Evolutionary conservation across 2,113 vertebrate genomes (phyloP).

Genomic region (Aldabrachelys gigantea): DNA sequence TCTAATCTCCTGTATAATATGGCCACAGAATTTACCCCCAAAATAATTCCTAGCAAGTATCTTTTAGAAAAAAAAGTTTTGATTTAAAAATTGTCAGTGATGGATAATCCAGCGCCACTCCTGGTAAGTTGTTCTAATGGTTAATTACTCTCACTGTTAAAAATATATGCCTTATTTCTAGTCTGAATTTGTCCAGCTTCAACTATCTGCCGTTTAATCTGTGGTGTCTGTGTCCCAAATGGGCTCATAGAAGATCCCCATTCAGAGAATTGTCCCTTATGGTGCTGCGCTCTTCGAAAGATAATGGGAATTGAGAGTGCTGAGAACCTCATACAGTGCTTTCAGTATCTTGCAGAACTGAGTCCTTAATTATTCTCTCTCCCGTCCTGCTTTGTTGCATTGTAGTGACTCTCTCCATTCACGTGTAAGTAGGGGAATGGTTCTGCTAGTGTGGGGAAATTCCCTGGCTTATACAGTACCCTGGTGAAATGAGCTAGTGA

Average conservation of each 20-base stretch:
- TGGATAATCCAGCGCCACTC: background rate
- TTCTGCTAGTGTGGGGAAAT: no score
- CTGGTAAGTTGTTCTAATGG: background rate
- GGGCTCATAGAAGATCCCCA: background rate
- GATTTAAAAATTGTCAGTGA: background rate
- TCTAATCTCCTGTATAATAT: background rate
- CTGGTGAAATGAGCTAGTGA: no score
- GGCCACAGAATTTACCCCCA: background rate
- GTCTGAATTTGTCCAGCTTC: background rate
- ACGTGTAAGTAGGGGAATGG: background rate
- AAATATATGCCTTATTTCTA: background rate
- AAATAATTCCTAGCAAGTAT: background rate
- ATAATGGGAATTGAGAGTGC: background rate
- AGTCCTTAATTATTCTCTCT: background rate
- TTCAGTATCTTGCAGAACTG: background rate
- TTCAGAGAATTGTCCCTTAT: background rate
- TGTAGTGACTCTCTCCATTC: background rate
- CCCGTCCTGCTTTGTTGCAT: background rate
- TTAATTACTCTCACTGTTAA: background rate
- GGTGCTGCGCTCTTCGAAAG: background rate
- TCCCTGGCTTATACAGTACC: no score
- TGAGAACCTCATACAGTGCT: background rate
- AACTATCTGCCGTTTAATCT: background rate
- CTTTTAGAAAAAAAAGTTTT: background rate
- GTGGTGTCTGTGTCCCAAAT: no score